phyloP scores from a whole-genome alignment of 2,797 vertebrate species.

The Alouatta caraya region DNA sequence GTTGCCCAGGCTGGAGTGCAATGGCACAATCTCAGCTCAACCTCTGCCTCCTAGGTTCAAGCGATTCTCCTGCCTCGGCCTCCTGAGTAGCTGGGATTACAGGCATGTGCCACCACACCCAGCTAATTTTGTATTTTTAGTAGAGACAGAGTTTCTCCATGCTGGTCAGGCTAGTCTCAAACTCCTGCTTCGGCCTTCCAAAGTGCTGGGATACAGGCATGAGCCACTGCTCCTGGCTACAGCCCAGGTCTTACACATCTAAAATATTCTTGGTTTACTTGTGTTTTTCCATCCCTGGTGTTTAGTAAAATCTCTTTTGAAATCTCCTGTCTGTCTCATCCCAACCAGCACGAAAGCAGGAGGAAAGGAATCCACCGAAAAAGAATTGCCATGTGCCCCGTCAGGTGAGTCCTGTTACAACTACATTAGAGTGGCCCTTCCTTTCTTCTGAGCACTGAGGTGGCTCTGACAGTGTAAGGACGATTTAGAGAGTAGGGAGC shows the following conservation, averaged over 20 bases:
- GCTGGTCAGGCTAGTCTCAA: too few relatives aligned
- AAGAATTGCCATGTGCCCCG: neutral
- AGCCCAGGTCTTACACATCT: neutral
- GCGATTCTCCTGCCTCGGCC: too few relatives aligned
- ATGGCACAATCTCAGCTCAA: too few relatives aligned
- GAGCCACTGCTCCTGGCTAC: too few relatives aligned
- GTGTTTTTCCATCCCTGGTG: neutral
- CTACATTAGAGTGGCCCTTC: neutral
- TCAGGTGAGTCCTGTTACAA: neutral
- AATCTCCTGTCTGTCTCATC: neutral
- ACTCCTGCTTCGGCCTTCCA: too few relatives aligned
- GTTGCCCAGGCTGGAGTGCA: too few relatives aligned
- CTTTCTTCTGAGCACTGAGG: neutral
- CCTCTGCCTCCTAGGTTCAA: too few relatives aligned
- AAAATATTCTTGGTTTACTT: neutral
- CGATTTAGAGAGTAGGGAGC: neutral
- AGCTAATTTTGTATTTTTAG: too few relatives aligned
- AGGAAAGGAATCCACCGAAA: neutral
- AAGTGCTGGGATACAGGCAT: too few relatives aligned
- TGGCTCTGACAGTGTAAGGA: neutral
- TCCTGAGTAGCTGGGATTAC: too few relatives aligned
- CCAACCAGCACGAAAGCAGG: neutral
- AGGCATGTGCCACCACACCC: too few relatives aligned
- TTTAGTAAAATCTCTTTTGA: neutral
- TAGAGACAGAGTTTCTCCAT: too few relatives aligned